phyloP scores from a whole-genome alignment of 1,140 invertebrate species.

The Drosophila guanche region DNA sequence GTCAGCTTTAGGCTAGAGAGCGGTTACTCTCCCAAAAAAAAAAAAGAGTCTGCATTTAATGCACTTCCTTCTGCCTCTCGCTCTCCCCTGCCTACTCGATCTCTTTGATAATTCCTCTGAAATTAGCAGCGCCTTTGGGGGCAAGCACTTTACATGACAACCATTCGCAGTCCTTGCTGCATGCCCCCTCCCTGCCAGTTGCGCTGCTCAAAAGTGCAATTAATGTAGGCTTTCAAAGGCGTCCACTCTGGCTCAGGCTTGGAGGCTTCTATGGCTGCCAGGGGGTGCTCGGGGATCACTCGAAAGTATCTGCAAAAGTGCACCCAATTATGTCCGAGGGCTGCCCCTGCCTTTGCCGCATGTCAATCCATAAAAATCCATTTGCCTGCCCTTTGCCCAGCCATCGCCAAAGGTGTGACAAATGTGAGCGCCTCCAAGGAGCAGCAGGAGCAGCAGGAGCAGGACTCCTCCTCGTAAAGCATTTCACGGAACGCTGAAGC shows the following conservation, averaged over 20 bases:
- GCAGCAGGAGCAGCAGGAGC: constrained; percentile 14
- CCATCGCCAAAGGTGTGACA: constrained; percentile 65
- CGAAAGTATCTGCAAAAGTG: constrained; percentile 39
- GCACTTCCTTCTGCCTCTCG: constrained; percentile 28
- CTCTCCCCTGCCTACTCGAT: constrained; percentile 1
- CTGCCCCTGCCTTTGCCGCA: constrained; percentile 27
- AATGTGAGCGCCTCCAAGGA: constrained; percentile 65
- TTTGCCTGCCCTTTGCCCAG: constrained; percentile 47
- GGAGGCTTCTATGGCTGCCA: background rate
- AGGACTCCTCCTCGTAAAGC: constrained; percentile 60
- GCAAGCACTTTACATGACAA: constrained; percentile 56
- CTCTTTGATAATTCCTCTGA: constrained; percentile 52
- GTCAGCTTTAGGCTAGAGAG: constrained; percentile 23
- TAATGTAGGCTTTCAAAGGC: constrained; percentile 16
- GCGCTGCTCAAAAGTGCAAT: constrained; percentile 49
- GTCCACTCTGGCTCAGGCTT: background rate
- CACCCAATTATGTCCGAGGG: constrained; percentile 69
- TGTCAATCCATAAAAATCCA: constrained; percentile 82
- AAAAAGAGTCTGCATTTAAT: constrained; percentile 52
- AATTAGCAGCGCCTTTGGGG: constrained; percentile 70
- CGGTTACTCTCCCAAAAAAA: background rate
- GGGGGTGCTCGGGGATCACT: constrained; percentile 2
- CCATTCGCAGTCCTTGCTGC: constrained; percentile 9
- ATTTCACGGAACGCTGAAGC: constrained; percentile 80
- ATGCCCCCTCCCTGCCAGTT: background rate